Conservation (phyloP, 2,113 vertebrate species). For the Hemicordylus capensis region DNA sequence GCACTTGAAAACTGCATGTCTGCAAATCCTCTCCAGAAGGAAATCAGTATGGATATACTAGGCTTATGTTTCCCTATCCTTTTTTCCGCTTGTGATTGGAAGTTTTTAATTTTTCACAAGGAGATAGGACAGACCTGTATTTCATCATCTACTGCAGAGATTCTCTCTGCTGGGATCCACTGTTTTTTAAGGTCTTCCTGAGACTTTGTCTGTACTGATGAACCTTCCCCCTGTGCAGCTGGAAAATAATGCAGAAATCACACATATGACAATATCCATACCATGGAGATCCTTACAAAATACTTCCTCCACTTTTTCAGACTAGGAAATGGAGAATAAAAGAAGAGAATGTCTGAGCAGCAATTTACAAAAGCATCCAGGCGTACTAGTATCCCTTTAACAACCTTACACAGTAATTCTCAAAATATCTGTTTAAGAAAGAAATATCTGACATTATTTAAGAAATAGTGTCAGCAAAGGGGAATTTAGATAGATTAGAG, state of each 20-base stretch:
- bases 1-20: not conserved
- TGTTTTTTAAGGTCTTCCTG: conserved; percentile 42
- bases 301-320: not conserved
- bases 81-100: not conserved
- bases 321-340: not conserved
- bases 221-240: conserved; percentile 45
- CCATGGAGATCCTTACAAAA: not conserved
- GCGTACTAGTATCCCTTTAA: not conserved
- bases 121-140: conserved; percentile 58
- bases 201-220: conserved; percentile 29
- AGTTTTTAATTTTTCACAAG: conserved; percentile 13
- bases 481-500: not conserved
- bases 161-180: conserved; percentile 9
- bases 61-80: not conserved
- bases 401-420: not conserved
- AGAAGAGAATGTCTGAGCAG: not conserved
- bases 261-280: conserved; percentile 5
- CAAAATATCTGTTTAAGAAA: not conserved
- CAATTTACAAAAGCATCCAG: fast-evolving
- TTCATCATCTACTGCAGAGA: conserved; percentile 23
- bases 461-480: not conserved
- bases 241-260: conserved; percentile 13
- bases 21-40: conserved; percentile 8
- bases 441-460: too few species aligned
- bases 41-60: not conserved